phyloP scores from a whole-genome alignment of 2,113 vertebrate genomes.

The Microcebus jonahi region DNA sequence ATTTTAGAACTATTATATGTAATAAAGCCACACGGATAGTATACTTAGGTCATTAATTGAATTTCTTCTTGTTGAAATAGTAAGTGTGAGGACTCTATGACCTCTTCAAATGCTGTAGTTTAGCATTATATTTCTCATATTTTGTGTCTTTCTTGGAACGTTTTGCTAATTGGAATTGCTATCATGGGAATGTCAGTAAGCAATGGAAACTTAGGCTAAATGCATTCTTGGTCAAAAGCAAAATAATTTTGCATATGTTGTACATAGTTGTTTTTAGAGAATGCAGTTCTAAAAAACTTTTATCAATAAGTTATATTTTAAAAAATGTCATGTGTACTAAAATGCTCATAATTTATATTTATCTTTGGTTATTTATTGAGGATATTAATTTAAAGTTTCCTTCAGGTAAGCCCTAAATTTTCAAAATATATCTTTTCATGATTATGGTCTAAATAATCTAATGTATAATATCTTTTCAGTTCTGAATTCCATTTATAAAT shows the following conservation, averaged over 20 bases:
- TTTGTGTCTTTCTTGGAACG: slow-evolving; percentile 69
- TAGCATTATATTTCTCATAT: slow-evolving; percentile 19
- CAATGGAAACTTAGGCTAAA: slow-evolving; percentile 45
- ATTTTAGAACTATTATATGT: slow-evolving; percentile 54
- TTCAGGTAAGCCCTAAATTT: slow-evolving; percentile 50
- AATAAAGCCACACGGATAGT: background rate
- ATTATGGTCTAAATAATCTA: background rate
- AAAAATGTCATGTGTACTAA: slow-evolving; percentile 38
- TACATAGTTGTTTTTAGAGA: background rate
- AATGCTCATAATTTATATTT: slow-evolving; percentile 64
- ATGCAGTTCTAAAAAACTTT: background rate
- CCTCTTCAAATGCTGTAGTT: slow-evolving; percentile 44
- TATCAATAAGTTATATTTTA: background rate
- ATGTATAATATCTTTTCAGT: background rate
- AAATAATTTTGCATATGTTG: slow-evolving; percentile 1
- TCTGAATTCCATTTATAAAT: slow-evolving; percentile 42
- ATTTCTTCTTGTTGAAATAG: slow-evolving; percentile 47
- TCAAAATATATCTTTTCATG: background rate
- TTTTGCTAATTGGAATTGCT: slow-evolving; percentile 70
- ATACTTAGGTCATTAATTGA: slow-evolving; percentile 24
- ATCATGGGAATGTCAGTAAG: slow-evolving; percentile 71
- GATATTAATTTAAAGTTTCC: slow-evolving; percentile 24
- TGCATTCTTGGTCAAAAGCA: slow-evolving; percentile 76
- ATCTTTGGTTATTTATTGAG: slow-evolving; percentile 58
- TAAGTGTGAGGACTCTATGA: slow-evolving; percentile 48